Conservation (phyloP, 92 coral and sea anemone species). For the Parazoanthus atlanticus region DNA sequence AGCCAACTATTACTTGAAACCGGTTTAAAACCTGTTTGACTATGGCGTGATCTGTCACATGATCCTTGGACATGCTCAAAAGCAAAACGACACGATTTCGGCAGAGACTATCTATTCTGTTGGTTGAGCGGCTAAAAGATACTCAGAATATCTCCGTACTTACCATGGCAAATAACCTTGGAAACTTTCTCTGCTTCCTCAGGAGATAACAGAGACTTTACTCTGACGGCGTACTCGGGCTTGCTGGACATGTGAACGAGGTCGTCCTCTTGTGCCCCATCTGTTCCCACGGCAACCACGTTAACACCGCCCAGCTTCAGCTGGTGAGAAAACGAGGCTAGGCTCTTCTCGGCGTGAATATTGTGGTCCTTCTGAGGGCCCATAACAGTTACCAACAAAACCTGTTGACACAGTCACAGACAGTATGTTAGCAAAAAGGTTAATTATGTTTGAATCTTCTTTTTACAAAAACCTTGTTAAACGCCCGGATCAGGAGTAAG, state of each 20-base stretch:
- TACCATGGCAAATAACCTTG: constrained; percentile 83
- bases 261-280: constrained; percentile 67
- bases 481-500: too few species aligned
- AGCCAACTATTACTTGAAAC: too few species aligned
- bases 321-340: constrained; percentile 83
- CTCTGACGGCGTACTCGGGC: constrained; percentile 82
- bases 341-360: constrained; percentile 85
- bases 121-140: too few species aligned
- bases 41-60: too few species aligned
- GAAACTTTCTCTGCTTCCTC: constrained; percentile 82
- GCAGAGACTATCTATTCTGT: too few species aligned
- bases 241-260: constrained; percentile 77
- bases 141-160: neutral
- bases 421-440: neutral
- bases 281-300: constrained; percentile 76
- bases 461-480: neutral
- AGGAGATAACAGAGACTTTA: constrained; percentile 62
- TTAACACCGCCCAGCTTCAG: constrained; percentile 78
- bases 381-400: constrained; percentile 72
- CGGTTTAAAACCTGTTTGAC: too few species aligned
- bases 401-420: constrained; percentile 59
- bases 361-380: constrained; percentile 92
- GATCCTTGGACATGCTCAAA: too few species aligned
- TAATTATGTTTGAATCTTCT: neutral
- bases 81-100: too few species aligned